Conservation (phyloP, 30 jellyfish, hydroid and myxozoan genomes). For the Phacellophora camtschatica region DNA sequence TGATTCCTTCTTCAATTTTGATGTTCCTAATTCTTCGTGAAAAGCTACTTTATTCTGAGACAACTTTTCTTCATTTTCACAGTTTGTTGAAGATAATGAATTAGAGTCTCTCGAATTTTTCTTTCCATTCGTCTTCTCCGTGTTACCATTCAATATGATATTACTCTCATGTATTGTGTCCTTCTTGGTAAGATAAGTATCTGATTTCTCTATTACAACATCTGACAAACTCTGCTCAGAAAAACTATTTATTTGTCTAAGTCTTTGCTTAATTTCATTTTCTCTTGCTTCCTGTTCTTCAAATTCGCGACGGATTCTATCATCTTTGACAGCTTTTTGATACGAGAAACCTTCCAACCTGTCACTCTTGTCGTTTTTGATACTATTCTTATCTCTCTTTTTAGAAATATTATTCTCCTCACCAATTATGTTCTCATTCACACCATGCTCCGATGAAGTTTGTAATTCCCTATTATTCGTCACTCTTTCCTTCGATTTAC, state of each 20-base stretch:
- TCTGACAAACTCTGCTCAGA: background rate
- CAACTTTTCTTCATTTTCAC: too few species aligned
- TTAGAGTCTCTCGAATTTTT: too few species aligned
- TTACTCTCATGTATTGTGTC: too few species aligned
- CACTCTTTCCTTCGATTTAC: background rate
- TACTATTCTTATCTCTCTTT: background rate
- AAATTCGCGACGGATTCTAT: constrained; percentile 29
- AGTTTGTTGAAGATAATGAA: too few species aligned
- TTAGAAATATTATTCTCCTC: background rate
- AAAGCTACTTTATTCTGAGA: too few species aligned
- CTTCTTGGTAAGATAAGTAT: background rate
- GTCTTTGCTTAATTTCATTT: background rate
- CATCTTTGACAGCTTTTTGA: constrained; percentile 42
- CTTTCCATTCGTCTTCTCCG: too few species aligned
- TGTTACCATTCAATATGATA: too few species aligned
- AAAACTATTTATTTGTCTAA: background rate
- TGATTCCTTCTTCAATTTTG: background rate
- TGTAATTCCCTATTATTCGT: background rate
- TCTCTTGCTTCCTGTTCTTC: constrained; percentile 63
- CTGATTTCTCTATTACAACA: background rate
- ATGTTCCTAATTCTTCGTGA: too few species aligned
- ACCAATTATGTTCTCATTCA: too few species aligned
- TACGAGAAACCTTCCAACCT: background rate
- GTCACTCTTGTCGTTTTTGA: background rate
- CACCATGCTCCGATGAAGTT: background rate